Evolutionary conservation across 2,113 vertebrate genomes (phyloP).

Genomic region (Pachyramphus minor): DNA sequence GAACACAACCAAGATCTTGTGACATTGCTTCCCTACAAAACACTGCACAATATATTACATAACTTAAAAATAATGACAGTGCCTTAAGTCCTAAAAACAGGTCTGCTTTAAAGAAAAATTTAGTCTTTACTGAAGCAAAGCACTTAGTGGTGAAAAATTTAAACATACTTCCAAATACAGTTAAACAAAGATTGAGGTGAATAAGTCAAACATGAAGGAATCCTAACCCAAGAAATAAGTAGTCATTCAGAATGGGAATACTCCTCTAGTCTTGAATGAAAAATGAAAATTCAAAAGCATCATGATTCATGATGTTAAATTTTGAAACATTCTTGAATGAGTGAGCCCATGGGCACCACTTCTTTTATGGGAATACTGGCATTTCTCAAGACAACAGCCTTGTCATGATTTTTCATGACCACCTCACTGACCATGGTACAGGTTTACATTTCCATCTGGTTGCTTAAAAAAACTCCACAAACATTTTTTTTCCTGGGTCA

Average conservation of each 20-base stretch:
- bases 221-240: background rate
- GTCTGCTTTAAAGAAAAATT: background rate
- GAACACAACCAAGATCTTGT: background rate
- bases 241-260: background rate
- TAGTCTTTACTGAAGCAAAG: background rate
- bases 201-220: background rate
- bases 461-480: background rate
- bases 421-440: background rate
- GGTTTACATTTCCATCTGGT: background rate
- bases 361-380: background rate
- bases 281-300: background rate
- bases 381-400: background rate
- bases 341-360: background rate
- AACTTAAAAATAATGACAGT: background rate
- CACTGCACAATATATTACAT: background rate
- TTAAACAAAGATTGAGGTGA: background rate
- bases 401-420: background rate
- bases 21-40: background rate
- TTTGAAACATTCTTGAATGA: background rate
- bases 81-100: background rate
- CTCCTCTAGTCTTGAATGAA: background rate
- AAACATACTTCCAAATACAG: background rate
- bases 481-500: background rate
- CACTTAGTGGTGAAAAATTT: background rate
- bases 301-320: background rate